Conservation (phyloP, 2,113 vertebrate species). For the Oreochromis spilurus region DNA sequence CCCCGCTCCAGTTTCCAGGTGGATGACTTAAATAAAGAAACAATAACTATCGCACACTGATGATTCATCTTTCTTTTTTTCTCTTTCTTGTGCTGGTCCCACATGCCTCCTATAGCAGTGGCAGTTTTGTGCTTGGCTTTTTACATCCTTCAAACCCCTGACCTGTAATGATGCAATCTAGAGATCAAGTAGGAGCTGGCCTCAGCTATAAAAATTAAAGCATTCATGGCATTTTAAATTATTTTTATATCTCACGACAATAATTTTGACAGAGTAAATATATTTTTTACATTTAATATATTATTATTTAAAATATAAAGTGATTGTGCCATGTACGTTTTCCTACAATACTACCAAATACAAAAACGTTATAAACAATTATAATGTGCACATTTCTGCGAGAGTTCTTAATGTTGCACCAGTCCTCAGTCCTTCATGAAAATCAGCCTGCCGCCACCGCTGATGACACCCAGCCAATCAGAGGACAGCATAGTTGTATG, state of each 20-base stretch:
- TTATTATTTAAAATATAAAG: not conserved
- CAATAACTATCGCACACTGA: not conserved
- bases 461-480: conserved; percentile 29
- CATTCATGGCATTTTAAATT: rapidly evolving
- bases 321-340: not conserved
- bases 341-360: not conserved
- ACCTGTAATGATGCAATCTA: rapidly evolving
- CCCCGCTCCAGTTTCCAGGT: not conserved
- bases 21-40: not conserved
- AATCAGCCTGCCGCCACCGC: not conserved
- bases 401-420: not conserved
- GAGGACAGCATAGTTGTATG: conserved; percentile 48
- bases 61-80: not conserved
- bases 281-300: conserved; percentile 21
- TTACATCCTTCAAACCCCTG: not conserved
- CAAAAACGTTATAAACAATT: not conserved
- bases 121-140: rapidly evolving
- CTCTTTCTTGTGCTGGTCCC: rapidly evolving
- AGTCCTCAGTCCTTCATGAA: not conserved
- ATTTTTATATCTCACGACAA: not conserved
- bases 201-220: not conserved
- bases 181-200: not conserved
- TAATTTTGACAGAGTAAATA: not conserved
- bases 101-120: not conserved
- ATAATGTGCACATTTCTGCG: not conserved